Evolutionary conservation across 1,140 invertebrate species (phyloP).

Genomic region (Zophobas atratus): DNA sequence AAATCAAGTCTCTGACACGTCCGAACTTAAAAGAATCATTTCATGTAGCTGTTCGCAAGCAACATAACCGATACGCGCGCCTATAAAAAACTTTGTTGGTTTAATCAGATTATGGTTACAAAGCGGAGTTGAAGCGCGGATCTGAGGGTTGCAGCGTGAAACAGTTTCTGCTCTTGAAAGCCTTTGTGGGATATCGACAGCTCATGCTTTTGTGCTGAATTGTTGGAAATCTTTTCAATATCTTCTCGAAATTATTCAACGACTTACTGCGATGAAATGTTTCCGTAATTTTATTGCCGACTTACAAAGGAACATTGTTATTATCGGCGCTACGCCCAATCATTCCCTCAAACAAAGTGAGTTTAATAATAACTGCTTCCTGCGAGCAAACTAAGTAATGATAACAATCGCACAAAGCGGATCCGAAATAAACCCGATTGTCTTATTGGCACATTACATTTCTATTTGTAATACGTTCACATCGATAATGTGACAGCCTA

Average conservation of each 20-base stretch:
- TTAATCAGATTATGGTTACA: constrained; percentile 43
- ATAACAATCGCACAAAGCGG: no score
- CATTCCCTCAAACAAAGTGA: constrained; percentile 9
- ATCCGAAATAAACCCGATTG: background rate
- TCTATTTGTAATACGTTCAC: no score
- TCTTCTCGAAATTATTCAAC: constrained; percentile 38
- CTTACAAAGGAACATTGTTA: constrained; percentile 28
- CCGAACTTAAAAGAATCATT: constrained; percentile 42
- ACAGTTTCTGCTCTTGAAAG: constrained; percentile 40
- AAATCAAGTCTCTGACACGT: constrained; percentile 35
- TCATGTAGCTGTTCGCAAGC: constrained; percentile 38
- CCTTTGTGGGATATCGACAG: constrained; percentile 42
- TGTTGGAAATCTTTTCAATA: constrained; percentile 41
- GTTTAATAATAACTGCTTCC: constrained; percentile 7
- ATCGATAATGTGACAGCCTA: no score
- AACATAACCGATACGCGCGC: constrained; percentile 41
- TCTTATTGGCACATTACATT: background rate
- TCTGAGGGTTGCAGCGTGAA: constrained; percentile 38
- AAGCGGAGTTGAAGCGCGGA: constrained; percentile 34
- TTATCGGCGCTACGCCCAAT: constrained; percentile 10
- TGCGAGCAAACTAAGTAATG: background rate
- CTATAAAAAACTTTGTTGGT: constrained; percentile 43
- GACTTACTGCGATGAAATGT: constrained; percentile 38
- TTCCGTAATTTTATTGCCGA: constrained; percentile 38
- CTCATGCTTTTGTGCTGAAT: constrained; percentile 42